Evolutionary conservation across 2,113 vertebrate species (phyloP).

Genomic region (Hydrochoerus hydrochaeris): DNA sequence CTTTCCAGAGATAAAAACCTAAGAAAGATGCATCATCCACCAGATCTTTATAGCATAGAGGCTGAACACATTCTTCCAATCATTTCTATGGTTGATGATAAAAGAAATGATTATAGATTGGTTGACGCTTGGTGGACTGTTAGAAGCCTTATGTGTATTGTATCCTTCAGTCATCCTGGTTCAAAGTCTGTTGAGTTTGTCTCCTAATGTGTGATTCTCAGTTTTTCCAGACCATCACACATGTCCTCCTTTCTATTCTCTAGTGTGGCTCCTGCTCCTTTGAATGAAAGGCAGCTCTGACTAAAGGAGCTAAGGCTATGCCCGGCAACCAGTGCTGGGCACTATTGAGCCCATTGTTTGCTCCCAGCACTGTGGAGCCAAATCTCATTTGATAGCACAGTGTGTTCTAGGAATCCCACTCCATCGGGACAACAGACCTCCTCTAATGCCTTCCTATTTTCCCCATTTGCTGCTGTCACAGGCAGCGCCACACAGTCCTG

Average conservation of each 20-base stretch:
- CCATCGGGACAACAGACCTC: conserved; percentile 63
- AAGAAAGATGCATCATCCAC: not conserved
- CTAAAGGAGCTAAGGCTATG: conserved; percentile 59
- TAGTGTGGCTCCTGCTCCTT: conserved; percentile 6
- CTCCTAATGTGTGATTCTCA: not conserved
- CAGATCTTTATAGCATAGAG: not conserved
- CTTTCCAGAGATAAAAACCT: not conserved
- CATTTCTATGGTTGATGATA: not conserved
- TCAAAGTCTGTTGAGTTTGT: not conserved
- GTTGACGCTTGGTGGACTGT: not conserved
- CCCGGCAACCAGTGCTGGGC: conserved; percentile 73
- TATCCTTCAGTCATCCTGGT: not conserved
- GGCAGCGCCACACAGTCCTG: conserved; percentile 64
- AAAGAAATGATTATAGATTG: not conserved
- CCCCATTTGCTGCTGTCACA: conserved; percentile 63
- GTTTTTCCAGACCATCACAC: not conserved
- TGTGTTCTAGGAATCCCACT: conserved; percentile 76
- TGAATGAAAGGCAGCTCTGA: conserved; percentile 66
- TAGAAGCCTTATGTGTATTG: not conserved
- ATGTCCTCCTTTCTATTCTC: not conserved
- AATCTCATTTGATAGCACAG: conserved; percentile 73
- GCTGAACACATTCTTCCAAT: not conserved
- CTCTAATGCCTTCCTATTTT: conserved; percentile 60
- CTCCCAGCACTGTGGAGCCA: conserved; percentile 68
- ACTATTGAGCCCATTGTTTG: conserved; percentile 76